Evolutionary conservation across 2,797 vertebrate genomes (phyloP), one percentile per base, ranked within the genome.

Genomic region (Lepus oiostolus): DNA sequence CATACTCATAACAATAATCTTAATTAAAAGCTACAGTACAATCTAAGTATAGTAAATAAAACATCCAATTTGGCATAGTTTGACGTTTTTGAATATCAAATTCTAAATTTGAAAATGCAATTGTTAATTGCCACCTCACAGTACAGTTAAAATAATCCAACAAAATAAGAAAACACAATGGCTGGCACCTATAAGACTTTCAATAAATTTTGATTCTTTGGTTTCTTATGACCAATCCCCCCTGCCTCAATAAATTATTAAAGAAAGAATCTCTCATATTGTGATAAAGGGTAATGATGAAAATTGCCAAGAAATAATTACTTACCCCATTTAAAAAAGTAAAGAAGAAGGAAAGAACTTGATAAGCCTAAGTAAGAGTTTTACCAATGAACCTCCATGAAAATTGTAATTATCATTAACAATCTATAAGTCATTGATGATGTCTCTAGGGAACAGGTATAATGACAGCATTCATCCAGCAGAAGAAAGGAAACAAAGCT

Each of bases 41-140:
- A 35, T 92, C 42, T 72, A 80, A 90, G 21, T 11, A 88, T 75
- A 90, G 85, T 72, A 88, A 94, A 50, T 52, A 79, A 83, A 92
- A 63, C 17, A 85, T 1, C 2, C 30, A 60, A 82, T 88, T 82
- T 82, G 50, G 54, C 21, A 62, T 68, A 71, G 4, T 83, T 83
- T 62, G 83, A 62, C 28, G 8, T 35, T 47, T 65, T 24, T 83
- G 2, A 95, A 8, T 17, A 82, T 85, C 62, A 83, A 12, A 84
- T 93, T 72, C 89, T 35, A 85, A 80, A 26, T 88, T 90, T 54
- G 42, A 88, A 92, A 94, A 74, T 72, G 47, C 19, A 38, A 50
- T 35, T 84, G 30, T 60, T 58, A 90, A 65, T 93, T 89, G 7
- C 5, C 9, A 84, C 19, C 81, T 90, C 24, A 77, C 10, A 83